Percentiles rank a stretch among this genome's conserved stretches.
Conservation (phyloP, 2,888 invertebrate genomes). For the Chironomus riparius region DNA sequence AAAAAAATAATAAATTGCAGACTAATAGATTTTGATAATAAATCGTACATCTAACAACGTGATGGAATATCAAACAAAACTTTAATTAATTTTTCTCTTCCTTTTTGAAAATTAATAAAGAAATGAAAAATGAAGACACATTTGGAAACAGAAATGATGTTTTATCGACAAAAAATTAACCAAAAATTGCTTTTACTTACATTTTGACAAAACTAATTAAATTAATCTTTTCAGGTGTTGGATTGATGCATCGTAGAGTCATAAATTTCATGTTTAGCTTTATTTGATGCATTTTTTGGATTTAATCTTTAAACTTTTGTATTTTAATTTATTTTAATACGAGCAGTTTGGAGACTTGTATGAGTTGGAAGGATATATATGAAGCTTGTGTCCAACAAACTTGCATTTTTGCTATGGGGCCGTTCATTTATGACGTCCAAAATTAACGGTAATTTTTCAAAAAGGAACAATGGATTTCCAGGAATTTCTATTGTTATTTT, state of each 20-base stretch:
- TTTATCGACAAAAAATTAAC: neutral
- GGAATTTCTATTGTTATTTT: no score
- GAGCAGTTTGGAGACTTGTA: no score
- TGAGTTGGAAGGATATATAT: no score
- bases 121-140: neutral
- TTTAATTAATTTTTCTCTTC: neutral
- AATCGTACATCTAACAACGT: neutral
- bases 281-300: neutral
- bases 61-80: neutral
- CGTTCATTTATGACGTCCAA: no score
- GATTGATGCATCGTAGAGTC: neutral
- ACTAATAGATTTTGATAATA: neutral
- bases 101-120: neutral
- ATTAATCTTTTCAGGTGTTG: neutral
- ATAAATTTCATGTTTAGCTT: neutral
- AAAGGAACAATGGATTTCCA: no score
- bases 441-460: no score
- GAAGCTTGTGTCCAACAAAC: no score
- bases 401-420: no score
- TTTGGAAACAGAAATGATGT: neutral
- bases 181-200: neutral
- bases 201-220: neutral
- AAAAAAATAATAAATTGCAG: neutral
- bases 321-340: no score
- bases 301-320: no score